These are phyloP conservation scores for Malthinus seriepunctatus DNA, from an alignment of 2,888 invertebrate genomes.

Conservation along the genomic window DNA sequence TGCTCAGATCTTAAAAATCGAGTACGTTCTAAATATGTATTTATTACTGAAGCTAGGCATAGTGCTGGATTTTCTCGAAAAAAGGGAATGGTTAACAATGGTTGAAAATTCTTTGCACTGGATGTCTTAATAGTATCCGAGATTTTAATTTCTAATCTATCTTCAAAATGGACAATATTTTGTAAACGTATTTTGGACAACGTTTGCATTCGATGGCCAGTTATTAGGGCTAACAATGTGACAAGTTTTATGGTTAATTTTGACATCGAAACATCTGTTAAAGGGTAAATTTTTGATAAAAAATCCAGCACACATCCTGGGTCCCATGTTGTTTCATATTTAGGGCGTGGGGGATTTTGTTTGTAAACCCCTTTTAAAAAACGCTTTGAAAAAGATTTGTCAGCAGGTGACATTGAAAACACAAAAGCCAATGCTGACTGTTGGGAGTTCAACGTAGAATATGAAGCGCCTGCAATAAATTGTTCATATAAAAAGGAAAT, in stretches of 20 bases:
- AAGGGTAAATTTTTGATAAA: not conserved
- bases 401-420: not conserved
- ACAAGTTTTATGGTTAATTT: slow-evolving; percentile 22
- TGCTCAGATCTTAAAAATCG: not conserved
- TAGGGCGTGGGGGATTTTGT: not conserved
- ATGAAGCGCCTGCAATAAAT: not conserved
- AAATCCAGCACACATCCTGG: not conserved
- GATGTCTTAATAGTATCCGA: slow-evolving; percentile 27
- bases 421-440: not conserved
- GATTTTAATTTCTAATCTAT: slow-evolving; percentile 23
- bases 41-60: slow-evolving; percentile 3
- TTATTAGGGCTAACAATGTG: slow-evolving; percentile 29
- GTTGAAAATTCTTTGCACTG: slow-evolving; percentile 13
- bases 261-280: not conserved
- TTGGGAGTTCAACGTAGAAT: not conserved
- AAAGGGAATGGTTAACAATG: slow-evolving; percentile 9
- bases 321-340: not conserved
- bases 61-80: slow-evolving; percentile 8
- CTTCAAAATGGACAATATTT: slow-evolving; percentile 2
- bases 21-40: not conserved
- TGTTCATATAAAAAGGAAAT: not conserved
- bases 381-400: not conserved
- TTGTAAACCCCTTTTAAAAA: slow-evolving; percentile 7
- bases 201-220: slow-evolving; percentile 31
- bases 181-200: slow-evolving; percentile 22